phyloP scores from a whole-genome alignment of 2,888 invertebrate species.

The Hoplodrina blanda region DNA sequence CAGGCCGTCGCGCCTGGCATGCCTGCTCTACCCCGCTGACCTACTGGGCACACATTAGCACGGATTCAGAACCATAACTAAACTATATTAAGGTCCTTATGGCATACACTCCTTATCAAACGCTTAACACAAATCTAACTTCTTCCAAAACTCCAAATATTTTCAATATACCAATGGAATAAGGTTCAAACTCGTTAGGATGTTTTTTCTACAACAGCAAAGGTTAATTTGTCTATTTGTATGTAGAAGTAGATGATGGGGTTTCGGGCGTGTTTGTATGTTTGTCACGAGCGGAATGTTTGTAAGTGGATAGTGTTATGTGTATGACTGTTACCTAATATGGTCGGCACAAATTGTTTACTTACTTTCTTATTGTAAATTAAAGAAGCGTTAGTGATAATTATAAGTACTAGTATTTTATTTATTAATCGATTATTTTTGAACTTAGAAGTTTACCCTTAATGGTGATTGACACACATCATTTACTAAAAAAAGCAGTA shows the following conservation, averaged over 20 bases:
- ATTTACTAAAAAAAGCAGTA: too few species aligned
- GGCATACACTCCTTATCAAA: slow-evolving; percentile 60
- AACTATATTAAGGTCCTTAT: slow-evolving; percentile 69
- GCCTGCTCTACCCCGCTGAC: slow-evolving; percentile 80
- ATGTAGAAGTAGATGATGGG: slow-evolving; percentile 64
- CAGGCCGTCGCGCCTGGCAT: slow-evolving; percentile 68
- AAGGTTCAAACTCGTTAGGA: slow-evolving; percentile 53
- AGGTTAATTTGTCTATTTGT: slow-evolving; percentile 73
- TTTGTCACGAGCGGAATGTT: slow-evolving; percentile 65
- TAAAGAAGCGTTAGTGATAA: slow-evolving; percentile 12
- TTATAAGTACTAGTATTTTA: background rate
- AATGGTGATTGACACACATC: too few species aligned
- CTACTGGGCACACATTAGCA: slow-evolving; percentile 80
- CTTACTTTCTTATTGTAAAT: slow-evolving; percentile 57
- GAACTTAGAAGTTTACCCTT: background rate
- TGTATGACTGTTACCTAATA: slow-evolving; percentile 76
- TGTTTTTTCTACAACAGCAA: slow-evolving; percentile 45
- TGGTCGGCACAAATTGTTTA: slow-evolving; percentile 58
- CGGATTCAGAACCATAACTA: slow-evolving; percentile 75
- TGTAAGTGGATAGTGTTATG: slow-evolving; percentile 69
- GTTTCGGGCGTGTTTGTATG: slow-evolving; percentile 68
- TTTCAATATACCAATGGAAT: slow-evolving; percentile 36
- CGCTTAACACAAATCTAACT: slow-evolving; percentile 53
- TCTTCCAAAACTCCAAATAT: slow-evolving; percentile 5
- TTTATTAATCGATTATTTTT: background rate